Percentiles rank a stretch among this genome's conserved stretches.
Evolutionary conservation across 64 coral and sea anemone species (phyloP).

Genomic region (Platygyra sinensis): DNA sequence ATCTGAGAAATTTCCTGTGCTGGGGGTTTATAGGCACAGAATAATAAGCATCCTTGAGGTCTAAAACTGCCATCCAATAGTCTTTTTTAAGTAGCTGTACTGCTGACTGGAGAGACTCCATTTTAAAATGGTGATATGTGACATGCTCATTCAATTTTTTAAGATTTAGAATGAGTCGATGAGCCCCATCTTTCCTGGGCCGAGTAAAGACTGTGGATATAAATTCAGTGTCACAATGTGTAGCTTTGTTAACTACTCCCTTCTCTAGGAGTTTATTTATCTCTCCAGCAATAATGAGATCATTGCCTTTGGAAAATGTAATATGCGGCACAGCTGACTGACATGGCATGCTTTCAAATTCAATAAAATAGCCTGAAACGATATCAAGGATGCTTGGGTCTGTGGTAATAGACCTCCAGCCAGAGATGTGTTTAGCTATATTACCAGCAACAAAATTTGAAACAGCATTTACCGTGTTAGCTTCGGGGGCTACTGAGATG

Average conservation of each 20-base stretch:
- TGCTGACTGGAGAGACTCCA: conserved; percentile 25
- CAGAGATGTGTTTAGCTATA: background rate
- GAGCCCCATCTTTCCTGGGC: background rate
- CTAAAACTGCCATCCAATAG: conserved; percentile 40
- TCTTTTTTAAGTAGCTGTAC: conserved; percentile 5
- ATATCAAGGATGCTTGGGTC: conserved; percentile 34
- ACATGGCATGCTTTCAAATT: background rate
- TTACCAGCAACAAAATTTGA: conserved; percentile 48
- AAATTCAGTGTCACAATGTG: conserved; percentile 13
- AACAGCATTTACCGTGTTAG: conserved; percentile 7
- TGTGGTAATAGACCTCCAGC: conserved; percentile 21
- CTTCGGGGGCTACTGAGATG: conserved; percentile 19
- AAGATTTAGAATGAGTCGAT: conserved; percentile 50
- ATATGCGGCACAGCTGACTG: conserved; percentile 21
- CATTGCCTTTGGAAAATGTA: conserved; percentile 20
- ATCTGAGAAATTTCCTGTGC: conserved; percentile 28
- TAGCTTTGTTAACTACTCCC: conserved; percentile 2
- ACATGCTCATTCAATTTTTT: conserved; percentile 36
- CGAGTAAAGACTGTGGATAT: background rate
- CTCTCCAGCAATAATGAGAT: background rate
- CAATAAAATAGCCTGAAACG: conserved; percentile 2
- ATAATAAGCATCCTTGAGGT: conserved; percentile 60
- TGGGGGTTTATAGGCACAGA: conserved; percentile 15
- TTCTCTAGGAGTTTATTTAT: conserved; percentile 20
- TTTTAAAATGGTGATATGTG: conserved; percentile 49